Base-by-base conservation (phyloP, 2,888 invertebrate species). In the Rhamnusium bicolor region DNA sequence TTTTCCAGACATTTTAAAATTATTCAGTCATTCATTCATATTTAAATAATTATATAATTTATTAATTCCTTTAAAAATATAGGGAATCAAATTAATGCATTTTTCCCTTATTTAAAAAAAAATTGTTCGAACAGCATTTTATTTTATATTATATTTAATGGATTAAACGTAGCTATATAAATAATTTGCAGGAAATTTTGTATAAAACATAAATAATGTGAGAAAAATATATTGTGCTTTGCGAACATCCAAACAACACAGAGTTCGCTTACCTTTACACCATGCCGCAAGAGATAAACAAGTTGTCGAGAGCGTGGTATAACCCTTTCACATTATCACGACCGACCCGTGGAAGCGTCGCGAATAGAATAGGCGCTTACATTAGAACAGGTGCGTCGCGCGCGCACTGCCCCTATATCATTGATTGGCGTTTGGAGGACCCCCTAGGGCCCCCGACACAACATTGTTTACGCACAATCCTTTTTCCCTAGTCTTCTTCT, bases 361-460 rank as follows among this genome's bases (percentile, higher is more conserved):
- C 76, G 80, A 77, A 79, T 75, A 74, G 83, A 82, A 82, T 80
- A 73, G 78, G 77, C 77, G 79, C 73, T 75, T 79, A 66, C 77
- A 40, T 76, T 74, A 70, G 77, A 78, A 83, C 85, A 86, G 86
- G 86, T 86, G 85, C 84, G 85, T 80, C 85, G 85, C 85, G 85
- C 85, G 84, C 86, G 86, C 84, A 80, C 79, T 72, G 66, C 75
- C 77, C 80, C 79, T 76, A 76, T 80, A 83, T 85, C 85, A 86
- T 86, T 85, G 86, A 86, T 86, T 85, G 86, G 85, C 84, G 83
- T 82, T 79, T 80, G 74, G 80, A 78, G 77, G 78, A 78, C 78
- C 82, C 82, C 80, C 80, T 79, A 76, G 74, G 74, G 73, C 76
- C 78, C 79, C 81, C 80, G 70, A 74, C 73, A 75, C 70, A 74